Base-by-base conservation (phyloP, 2,888 invertebrate species). In the Machimus rusticus region DNA sequence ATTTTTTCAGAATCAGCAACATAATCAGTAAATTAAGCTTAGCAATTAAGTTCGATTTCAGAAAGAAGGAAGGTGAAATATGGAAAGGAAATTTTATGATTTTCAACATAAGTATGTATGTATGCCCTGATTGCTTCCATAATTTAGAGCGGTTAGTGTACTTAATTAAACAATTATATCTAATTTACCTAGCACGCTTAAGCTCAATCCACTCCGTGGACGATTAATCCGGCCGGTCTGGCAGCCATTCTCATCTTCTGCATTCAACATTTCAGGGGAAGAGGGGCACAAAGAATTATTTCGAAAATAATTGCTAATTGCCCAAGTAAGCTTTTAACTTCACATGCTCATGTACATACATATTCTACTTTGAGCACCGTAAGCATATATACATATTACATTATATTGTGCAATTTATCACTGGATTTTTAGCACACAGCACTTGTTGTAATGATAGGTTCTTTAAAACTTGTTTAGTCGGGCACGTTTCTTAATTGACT, bases 141-240 rank as follows among this genome's bases (percentile, higher is more conserved):
- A 66, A 66, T 12, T 66, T 9, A 28, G 2, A 51, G n/a, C 16
- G 16, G n/a, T 51, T 51, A n/a, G 51, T 51, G 19, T 28, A 28
- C 12, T 66, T 28, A 66, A 66, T 66, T 66, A 28, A 66, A 28
- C 8, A 66, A 66, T 28, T 12, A 23, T 66, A 12, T 23, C 19
- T 66, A 66, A 66, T 66, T 90, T 92, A 92, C 92, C 92, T 91
- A 92, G 91, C 90, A 92, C 92, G 91, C 92, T 92, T 91, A 92
- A 91, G 90, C 92, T 92, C 91, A 92, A 91, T 89, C 92, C 92
- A 91, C 91, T 92, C 90, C 92, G 92, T 90, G 92, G 92, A 87
- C 93, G 92, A 43, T 77, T 76, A 87, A 91, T 91, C 89, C 92
- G 92, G 89, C 92, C 92, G 90, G 92, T 92, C 90, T 92, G 66